Evolutionary conservation across 2,888 invertebrate genomes (phyloP).

Genomic region (Psococerastis gibbosa): DNA sequence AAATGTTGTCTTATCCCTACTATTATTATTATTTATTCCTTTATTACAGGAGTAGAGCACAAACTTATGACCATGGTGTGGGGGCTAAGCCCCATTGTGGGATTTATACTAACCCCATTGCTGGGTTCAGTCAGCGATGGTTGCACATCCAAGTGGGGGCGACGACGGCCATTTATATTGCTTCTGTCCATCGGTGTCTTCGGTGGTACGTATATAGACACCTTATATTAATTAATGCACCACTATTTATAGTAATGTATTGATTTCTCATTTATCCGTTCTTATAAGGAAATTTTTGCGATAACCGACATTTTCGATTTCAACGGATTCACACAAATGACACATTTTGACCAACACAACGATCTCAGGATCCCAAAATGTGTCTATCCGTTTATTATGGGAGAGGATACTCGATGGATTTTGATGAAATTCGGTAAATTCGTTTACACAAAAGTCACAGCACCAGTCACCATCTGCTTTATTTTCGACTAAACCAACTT

Average conservation of each 20-base stretch:
- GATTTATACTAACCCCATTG: constrained; percentile 85
- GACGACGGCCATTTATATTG: constrained; percentile 81
- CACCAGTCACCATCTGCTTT: too few relatives aligned
- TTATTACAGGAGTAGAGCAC: constrained; percentile 78
- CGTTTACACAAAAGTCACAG: too few relatives aligned
- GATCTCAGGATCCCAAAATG: background rate
- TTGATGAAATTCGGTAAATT: too few relatives aligned
- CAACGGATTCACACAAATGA: background rate
- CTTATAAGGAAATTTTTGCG: too few relatives aligned
- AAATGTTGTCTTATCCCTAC: too few relatives aligned
- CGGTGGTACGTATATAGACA: constrained; percentile 39
- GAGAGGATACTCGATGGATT: too few relatives aligned
- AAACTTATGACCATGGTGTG: constrained; percentile 89
- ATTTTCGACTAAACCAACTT: too few relatives aligned
- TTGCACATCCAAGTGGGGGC: constrained; percentile 59
- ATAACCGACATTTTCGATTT: too few relatives aligned
- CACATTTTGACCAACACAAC: too few relatives aligned
- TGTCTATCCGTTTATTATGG: background rate
- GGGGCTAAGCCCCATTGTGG: constrained; percentile 85
- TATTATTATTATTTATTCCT: too few relatives aligned
- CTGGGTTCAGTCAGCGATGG: constrained; percentile 84
- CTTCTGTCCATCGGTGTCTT: constrained; percentile 76
- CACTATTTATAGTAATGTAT: constrained; percentile 9
- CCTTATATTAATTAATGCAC: constrained; percentile 5
- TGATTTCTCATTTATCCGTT: background rate